Conservation (phyloP, 2,888 invertebrate species). For the Empis stercorea region DNA sequence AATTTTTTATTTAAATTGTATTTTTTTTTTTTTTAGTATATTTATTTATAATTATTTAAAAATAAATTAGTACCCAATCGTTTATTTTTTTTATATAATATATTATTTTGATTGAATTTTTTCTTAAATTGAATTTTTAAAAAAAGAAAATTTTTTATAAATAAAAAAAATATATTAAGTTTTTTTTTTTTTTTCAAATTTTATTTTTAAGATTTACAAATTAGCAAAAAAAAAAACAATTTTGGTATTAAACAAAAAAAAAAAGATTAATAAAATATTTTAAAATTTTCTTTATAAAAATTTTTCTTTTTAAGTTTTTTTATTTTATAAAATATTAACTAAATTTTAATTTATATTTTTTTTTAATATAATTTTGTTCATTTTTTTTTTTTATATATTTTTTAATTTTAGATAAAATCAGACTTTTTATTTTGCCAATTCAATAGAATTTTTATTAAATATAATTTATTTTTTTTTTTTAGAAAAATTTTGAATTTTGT, state of each 20-base stretch:
- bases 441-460: neutral
- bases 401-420: neutral
- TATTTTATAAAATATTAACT: neutral
- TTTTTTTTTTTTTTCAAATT: no score
- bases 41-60: no score
- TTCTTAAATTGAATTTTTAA: no score
- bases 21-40: no score
- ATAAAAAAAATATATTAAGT: no score
- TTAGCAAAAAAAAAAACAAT: neutral
- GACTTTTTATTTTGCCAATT: constrained; percentile 1
- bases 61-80: no score
- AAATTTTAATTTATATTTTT: neutral
- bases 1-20: no score
- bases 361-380: neutral
- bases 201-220: neutral
- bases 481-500: no score
- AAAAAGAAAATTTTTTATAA: no score
- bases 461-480: neutral
- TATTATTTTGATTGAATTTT: no score
- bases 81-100: no score
- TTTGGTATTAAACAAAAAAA: neutral
- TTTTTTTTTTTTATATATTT: neutral
- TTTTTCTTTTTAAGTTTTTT: neutral
- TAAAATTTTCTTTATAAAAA: neutral
- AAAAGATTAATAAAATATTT: neutral